These are phyloP conservation scores for Oryzaephilus surinamensis DNA, from an alignment of 1,140 invertebrate species.

Conservation along the genomic window DNA sequence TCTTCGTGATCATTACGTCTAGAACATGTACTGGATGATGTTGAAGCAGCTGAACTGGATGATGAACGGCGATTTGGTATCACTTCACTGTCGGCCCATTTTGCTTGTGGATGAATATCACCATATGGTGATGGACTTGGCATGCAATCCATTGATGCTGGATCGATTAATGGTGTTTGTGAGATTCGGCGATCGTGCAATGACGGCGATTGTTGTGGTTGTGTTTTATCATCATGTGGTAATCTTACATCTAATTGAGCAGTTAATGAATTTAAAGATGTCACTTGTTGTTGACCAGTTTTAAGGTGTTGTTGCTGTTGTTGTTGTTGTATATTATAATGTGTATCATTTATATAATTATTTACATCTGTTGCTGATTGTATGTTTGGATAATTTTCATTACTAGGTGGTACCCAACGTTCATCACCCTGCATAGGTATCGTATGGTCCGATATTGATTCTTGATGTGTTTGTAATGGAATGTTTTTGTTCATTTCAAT, in stretches of 20 bases:
- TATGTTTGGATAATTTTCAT: slow-evolving; percentile 35
- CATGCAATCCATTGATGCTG: slow-evolving; percentile 45
- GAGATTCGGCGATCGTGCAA: slow-evolving; percentile 25
- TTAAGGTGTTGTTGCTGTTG: slow-evolving; percentile 15
- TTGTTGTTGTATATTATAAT: slow-evolving; percentile 7
- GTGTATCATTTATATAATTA: slow-evolving; percentile 12
- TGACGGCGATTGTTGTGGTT: slow-evolving; percentile 19
- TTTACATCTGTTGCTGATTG: slow-evolving; percentile 9
- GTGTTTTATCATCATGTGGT: slow-evolving; percentile 23
- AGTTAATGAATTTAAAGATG: slow-evolving; percentile 13
- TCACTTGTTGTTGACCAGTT: slow-evolving; percentile 12
- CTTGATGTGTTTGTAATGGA: slow-evolving; percentile 22
- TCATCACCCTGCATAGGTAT: slow-evolving; percentile 46
- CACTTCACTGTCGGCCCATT: slow-evolving; percentile 62
- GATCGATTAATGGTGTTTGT: slow-evolving; percentile 35
- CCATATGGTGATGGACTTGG: slow-evolving; percentile 55
- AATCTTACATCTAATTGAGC: slow-evolving; percentile 14
- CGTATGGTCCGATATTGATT: slow-evolving; percentile 23
- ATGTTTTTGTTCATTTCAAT: slow-evolving; percentile 19
- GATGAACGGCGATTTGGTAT: slow-evolving; percentile 55
- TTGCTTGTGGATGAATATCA: slow-evolving; percentile 48
- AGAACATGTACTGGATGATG: slow-evolving; percentile 42
- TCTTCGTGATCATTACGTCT: slow-evolving; percentile 38
- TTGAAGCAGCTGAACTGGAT: slow-evolving; percentile 53
- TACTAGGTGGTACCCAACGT: slow-evolving; percentile 53